A percentile compares a stretch with the other conserved stretches of the same genome.
Evolutionary conservation across 2,797 vertebrate species (phyloP).

Genomic region (Epinephelus coioides): DNA sequence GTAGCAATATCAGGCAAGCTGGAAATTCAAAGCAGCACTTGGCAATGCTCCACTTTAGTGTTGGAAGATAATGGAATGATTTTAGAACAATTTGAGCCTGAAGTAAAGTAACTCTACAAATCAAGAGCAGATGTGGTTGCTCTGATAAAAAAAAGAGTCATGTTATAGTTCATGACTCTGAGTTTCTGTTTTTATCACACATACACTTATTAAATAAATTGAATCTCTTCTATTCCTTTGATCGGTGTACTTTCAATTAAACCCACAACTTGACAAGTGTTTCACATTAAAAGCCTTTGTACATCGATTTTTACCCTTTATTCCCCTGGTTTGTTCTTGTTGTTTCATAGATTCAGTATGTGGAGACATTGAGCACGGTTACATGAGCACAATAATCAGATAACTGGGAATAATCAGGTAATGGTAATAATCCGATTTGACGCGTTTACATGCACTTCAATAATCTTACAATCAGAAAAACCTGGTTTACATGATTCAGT

Average conservation of each 20-base stretch:
- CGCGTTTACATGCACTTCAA: too few species aligned
- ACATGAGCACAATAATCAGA: too few species aligned
- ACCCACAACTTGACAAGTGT: background rate
- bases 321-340: too few species aligned
- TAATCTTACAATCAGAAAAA: too few species aligned
- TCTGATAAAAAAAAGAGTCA: background rate
- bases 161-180: too few species aligned
- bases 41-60: background rate
- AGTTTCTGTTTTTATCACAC: too few species aligned
- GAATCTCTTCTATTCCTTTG: background rate
- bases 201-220: background rate
- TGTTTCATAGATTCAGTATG: background rate
- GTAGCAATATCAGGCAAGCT: background rate
- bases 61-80: background rate
- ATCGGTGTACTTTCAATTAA: background rate
- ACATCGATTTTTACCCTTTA: background rate
- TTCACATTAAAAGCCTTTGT: background rate
- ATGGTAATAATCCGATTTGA: too few species aligned
- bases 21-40: background rate
- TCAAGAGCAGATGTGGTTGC: background rate
- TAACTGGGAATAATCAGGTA: too few species aligned
- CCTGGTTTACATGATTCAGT: too few species aligned
- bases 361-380: background rate
- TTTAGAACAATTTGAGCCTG: background rate
- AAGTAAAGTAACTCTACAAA: background rate